Base-by-base conservation (phyloP, 2,113 vertebrate species). In the Pedetes capensis region DNA sequence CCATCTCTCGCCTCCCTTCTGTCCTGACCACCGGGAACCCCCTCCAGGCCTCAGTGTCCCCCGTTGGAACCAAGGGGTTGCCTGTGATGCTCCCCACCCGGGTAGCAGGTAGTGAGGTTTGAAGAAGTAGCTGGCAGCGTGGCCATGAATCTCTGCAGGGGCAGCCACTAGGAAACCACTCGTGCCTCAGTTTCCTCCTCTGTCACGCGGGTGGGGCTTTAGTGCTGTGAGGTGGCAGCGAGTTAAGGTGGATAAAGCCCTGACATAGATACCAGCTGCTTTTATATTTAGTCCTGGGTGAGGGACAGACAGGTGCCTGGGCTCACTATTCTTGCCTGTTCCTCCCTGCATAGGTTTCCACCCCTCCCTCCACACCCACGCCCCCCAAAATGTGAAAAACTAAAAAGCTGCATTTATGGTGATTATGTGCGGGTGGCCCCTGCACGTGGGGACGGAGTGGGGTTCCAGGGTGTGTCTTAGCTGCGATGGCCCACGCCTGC, bases 281-380 rank as follows among this genome's bases (percentile, higher is more conserved):
- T 71, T 44, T 7, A 27, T 5, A 14, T 39, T 34, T 14, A 22
- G 3, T 66, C 29, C 87, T 32, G 81, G 29, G 34, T 23, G 20
- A 49, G 2, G 23, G 18, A 55, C n/a, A 11, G 57, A n/a, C n/a
- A n/a, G 34, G 61, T 4, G 2, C 49, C 5, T 5, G 10, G 0
- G 47, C 22, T 27, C 42, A 1, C 61, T 18, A 4, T n/a, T 42
- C 44, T 74, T 76, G 39, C 13, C 59, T 47, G 47, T 0, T 6
- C 14, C 72, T 88, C 39, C 61, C 79, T 8, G 4, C 12, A 12
- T 8, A 39, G n/a, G n/a, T n/a, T 9, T 55, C 72, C 20, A 8
- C 10, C 25, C 32, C 27, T 61, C 37, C 78, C 55, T 16, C n/a
- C 39, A n/a, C n/a, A n/a, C n/a, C 57, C 18, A n/a, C 3, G 69